These are phyloP conservation scores for Limenitis camilla DNA, from an alignment of 2,888 invertebrate species.

Conservation along the genomic window DNA sequence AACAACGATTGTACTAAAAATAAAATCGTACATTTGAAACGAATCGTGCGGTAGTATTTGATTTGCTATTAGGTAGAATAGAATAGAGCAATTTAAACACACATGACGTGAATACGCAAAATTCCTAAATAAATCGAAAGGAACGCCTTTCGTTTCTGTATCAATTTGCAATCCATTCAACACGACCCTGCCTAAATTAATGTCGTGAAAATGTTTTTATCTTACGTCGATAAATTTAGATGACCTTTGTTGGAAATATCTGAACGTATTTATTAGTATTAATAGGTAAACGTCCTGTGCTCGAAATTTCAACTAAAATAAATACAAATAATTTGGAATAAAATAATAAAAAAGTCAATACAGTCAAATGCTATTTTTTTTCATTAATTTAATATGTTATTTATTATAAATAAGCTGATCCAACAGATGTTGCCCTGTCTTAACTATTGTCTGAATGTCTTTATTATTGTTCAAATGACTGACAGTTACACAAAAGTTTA, in stretches of 20 bases:
- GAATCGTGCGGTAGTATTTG: constrained; percentile 27
- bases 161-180: constrained; percentile 64
- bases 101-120: constrained; percentile 55
- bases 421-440: too few relatives aligned
- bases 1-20: constrained; percentile 5
- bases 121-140: constrained; percentile 60
- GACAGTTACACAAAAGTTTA: too few relatives aligned
- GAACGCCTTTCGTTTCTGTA: constrained; percentile 52
- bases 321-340: too few relatives aligned
- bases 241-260: background rate
- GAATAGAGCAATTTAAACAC: constrained; percentile 36
- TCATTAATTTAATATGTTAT: too few relatives aligned
- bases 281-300: too few relatives aligned
- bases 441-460: too few relatives aligned
- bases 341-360: too few relatives aligned
- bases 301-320: too few relatives aligned
- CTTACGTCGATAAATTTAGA: constrained; percentile 4
- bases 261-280: background rate
- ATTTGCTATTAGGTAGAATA: constrained; percentile 29
- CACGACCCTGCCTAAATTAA: constrained; percentile 38
- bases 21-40: constrained; percentile 6
- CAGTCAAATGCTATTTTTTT: too few relatives aligned
- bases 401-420: too few relatives aligned
- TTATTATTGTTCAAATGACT: too few relatives aligned
- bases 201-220: constrained; percentile 13